phyloP scores from a whole-genome alignment of 2,113 vertebrate species.

The Dryoscopus gambensis region DNA sequence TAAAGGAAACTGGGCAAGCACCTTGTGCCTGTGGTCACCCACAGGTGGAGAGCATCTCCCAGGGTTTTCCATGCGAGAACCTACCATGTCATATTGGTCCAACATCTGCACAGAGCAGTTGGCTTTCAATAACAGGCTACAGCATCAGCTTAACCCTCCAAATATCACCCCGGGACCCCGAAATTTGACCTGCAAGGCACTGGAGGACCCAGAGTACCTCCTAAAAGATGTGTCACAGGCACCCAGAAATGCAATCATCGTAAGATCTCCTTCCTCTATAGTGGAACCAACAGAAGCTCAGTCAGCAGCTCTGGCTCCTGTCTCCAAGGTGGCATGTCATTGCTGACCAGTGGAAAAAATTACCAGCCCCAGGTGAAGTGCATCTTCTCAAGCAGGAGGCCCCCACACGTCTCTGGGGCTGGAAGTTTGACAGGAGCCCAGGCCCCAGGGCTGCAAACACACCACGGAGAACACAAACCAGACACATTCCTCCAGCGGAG shows the following conservation, averaged over 20 bases:
- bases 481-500: not conserved
- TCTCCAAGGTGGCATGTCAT: not conserved
- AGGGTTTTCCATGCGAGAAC: not conserved
- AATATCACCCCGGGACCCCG: not conserved
- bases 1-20: not conserved
- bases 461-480: not conserved
- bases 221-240: not conserved
- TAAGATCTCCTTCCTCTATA: not conserved
- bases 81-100: not conserved
- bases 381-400: not conserved
- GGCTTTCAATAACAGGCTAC: not conserved
- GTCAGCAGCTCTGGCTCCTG: not conserved
- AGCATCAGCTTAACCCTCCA: not conserved
- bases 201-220: not conserved
- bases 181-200: not conserved
- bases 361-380: not conserved
- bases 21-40: not conserved
- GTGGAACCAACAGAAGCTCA: not conserved
- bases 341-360: not conserved
- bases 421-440: not conserved
- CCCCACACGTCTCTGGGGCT: fast-evolving
- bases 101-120: not conserved
- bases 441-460: not conserved
- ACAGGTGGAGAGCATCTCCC: not conserved
- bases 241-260: fast-evolving